A percentile compares a stretch with the other conserved stretches of the same genome.
phyloP scores from a whole-genome alignment of 1,140 invertebrate species.

The Hyposmocoma kahamanoa region DNA sequence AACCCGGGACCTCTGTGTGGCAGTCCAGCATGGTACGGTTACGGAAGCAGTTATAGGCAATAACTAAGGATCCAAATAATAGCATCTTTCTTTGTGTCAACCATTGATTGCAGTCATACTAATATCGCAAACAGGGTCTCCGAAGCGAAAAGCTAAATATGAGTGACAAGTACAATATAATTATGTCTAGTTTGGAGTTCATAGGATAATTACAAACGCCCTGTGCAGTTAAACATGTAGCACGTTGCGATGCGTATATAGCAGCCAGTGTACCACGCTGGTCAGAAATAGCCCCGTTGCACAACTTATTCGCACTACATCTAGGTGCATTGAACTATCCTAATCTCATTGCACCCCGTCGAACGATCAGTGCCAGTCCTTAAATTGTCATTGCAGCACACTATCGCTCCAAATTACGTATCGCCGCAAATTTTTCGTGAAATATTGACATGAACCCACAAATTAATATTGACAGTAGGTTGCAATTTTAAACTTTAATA shows the following conservation, averaged over 20 bases:
- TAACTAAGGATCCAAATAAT: too few relatives aligned
- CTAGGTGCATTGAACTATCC: constrained; percentile 65
- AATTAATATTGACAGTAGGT: constrained; percentile 51
- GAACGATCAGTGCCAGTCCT: constrained; percentile 53
- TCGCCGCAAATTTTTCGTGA: constrained; percentile 10
- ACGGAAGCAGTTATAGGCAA: too few relatives aligned
- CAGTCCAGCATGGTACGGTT: too few relatives aligned
- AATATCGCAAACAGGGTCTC: too few relatives aligned
- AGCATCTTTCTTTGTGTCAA: too few relatives aligned
- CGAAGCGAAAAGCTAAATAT: too few relatives aligned
- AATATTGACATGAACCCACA: constrained; percentile 6
- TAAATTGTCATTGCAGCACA: constrained; percentile 57
- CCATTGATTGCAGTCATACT: too few relatives aligned
- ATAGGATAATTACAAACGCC: too few relatives aligned
- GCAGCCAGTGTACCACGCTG: constrained; percentile 36
- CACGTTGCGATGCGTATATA: constrained; percentile 3
- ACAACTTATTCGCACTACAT: constrained; percentile 68
- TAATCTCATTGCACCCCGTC: constrained; percentile 42
- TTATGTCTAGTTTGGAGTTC: too few relatives aligned
- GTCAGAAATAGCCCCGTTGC: constrained; percentile 63
- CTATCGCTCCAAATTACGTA: constrained; percentile 33
- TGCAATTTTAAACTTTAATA: not conserved
- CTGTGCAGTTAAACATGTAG: not conserved
- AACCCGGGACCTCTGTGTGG: too few relatives aligned
- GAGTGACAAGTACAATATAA: too few relatives aligned